These are phyloP conservation scores for Chaenodraco wilsoni DNA, from an alignment of 2,797 vertebrate genomes.

Conservation along the genomic window DNA sequence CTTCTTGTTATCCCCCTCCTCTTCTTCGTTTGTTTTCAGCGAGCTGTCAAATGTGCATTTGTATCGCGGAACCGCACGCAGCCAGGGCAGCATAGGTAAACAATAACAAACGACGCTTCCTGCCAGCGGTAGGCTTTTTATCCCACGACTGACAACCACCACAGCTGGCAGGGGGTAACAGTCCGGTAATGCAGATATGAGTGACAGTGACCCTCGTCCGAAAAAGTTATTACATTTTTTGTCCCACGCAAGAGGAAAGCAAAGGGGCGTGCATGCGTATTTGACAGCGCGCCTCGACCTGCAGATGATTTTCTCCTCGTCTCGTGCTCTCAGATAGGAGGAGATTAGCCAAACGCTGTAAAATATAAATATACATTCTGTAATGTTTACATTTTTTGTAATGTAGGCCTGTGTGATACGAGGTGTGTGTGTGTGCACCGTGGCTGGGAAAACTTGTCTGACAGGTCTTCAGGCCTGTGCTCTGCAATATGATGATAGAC, in stretches of 20 bases:
- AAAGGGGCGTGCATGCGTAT: slow-evolving; percentile 67
- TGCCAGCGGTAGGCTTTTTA: slow-evolving; percentile 25
- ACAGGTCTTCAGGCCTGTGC: slow-evolving; percentile 49
- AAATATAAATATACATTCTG: neutral
- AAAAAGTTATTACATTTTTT: slow-evolving; percentile 63
- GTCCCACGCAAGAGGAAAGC: slow-evolving; percentile 62
- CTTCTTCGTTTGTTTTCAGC: slow-evolving; percentile 51
- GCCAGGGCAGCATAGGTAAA: slow-evolving; percentile 75
- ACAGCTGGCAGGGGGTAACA: neutral
- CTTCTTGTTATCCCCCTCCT: neutral
- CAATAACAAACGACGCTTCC: slow-evolving; percentile 83
- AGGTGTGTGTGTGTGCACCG: neutral
- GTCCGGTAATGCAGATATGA: neutral
- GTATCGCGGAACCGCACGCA: slow-evolving; percentile 59
- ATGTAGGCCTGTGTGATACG: neutral
- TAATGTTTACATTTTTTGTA: fast-evolving
- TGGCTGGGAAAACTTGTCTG: slow-evolving; percentile 59
- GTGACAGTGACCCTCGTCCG: slow-evolving; percentile 21
- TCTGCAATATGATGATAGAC: slow-evolving; percentile 28
- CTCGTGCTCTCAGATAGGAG: slow-evolving; percentile 10
- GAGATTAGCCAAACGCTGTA: neutral
- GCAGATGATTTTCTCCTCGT: slow-evolving; percentile 28
- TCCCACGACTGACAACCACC: neutral
- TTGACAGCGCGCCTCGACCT: slow-evolving; percentile 64
- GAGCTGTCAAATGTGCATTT: slow-evolving; percentile 71